Evolutionary conservation across 2,888 invertebrate genomes (phyloP).

Genomic region (Drosophila anomalata): DNA sequence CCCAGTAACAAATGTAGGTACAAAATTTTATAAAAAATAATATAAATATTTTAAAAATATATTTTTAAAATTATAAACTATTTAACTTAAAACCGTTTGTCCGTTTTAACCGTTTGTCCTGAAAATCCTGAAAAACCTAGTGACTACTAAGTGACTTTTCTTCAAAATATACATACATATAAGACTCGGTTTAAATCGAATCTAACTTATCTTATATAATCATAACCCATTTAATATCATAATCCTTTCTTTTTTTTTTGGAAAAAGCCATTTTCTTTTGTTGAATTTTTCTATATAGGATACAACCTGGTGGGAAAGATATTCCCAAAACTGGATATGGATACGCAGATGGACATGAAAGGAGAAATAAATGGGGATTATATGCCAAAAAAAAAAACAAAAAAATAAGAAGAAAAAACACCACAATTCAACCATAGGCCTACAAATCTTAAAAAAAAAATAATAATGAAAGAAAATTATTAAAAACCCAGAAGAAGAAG

Average conservation of each 20-base stretch:
- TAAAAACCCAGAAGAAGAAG: background rate
- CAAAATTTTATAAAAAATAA: background rate
- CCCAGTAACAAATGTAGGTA: slow-evolving; percentile 23
- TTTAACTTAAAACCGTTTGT: too few relatives aligned
- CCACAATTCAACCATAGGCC: slow-evolving; percentile 23
- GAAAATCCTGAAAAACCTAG: too few relatives aligned
- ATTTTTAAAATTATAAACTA: too few relatives aligned
- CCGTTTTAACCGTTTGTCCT: too few relatives aligned
- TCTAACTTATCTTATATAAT: background rate
- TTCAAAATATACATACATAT: too few relatives aligned
- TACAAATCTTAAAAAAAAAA: slow-evolving; percentile 7
- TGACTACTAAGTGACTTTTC: too few relatives aligned
- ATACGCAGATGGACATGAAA: slow-evolving; percentile 4
- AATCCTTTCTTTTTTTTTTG: background rate
- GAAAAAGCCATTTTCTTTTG: slow-evolving; percentile 18
- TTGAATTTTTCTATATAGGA: slow-evolving; percentile 31
- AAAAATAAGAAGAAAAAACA: slow-evolving; percentile 6
- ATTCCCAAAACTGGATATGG: slow-evolving; percentile 8
- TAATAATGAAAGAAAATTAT: too few relatives aligned
- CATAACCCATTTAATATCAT: background rate
- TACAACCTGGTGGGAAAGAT: slow-evolving; percentile 8
- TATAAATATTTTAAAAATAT: too few relatives aligned
- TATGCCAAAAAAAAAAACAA: slow-evolving; percentile 36
- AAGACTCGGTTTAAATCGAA: too few relatives aligned
- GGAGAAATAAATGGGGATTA: background rate